Conservation (phyloP, 2,113 vertebrate genomes). For the Genyomyrus donnyi region DNA sequence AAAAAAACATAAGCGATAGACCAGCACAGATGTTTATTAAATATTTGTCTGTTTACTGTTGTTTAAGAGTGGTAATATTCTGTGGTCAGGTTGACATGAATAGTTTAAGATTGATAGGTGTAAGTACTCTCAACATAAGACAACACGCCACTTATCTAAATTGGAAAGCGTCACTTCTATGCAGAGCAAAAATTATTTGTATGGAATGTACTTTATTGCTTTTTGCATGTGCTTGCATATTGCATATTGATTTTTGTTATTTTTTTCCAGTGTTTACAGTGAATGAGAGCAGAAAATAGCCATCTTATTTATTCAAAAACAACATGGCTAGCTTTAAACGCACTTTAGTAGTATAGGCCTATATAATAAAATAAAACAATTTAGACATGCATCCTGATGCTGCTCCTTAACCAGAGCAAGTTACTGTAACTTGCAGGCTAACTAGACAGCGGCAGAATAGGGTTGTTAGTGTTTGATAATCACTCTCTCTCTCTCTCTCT, state of each 20-base stretch:
- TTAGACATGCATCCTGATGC: neutral
- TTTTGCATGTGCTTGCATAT: neutral
- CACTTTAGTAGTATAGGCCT: neutral
- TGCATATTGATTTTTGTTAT: neutral
- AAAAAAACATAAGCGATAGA: neutral
- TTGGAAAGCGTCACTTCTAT: neutral
- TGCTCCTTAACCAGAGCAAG: neutral
- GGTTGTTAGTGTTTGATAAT: neutral
- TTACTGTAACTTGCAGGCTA: neutral
- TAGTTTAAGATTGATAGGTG: neutral
- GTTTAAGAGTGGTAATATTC: neutral
- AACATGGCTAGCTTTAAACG: neutral
- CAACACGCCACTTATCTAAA: neutral
- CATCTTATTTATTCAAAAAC: neutral
- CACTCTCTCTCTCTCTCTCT: neutral
- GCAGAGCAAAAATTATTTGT: neutral
- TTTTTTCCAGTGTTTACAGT: neutral
- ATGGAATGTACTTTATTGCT: neutral
- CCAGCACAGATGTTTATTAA: neutral
- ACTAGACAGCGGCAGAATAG: neutral
- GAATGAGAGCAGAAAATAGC: neutral
- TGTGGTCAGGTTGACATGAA: neutral
- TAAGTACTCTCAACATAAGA: neutral
- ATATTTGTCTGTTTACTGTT: neutral
- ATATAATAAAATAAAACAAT: neutral